Percentiles rank a stretch among this genome's conserved stretches.
These are phyloP conservation scores for Mus minutoides DNA, from an alignment of 2,797 vertebrate species.

Conservation along the genomic window DNA sequence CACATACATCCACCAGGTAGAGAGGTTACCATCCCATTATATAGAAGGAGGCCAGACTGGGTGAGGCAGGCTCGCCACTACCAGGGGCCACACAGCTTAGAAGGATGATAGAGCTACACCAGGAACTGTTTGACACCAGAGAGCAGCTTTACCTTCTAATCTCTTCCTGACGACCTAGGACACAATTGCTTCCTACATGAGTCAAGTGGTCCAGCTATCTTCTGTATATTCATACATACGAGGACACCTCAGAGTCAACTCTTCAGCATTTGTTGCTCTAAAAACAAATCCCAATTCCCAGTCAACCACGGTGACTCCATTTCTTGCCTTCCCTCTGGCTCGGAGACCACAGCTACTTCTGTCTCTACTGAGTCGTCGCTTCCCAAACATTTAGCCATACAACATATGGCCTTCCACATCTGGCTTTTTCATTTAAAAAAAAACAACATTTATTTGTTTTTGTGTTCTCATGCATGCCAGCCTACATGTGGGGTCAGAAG, in stretches of 20 bases:
- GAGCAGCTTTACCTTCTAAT: neutral
- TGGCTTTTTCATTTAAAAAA: neutral
- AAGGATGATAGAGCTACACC: neutral
- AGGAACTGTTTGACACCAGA: neutral
- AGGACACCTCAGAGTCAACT: neutral
- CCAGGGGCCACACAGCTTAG: neutral
- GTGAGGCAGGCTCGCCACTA: neutral
- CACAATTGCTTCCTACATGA: neutral
- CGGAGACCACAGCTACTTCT: neutral
- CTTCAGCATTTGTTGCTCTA: neutral
- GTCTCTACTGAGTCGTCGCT: neutral
- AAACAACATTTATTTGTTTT: neutral
- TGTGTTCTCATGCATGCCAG: neutral
- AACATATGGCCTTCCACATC: neutral
- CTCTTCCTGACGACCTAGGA: neutral
- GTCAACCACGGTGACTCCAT: neutral
- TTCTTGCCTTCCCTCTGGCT: neutral
- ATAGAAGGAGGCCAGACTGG: neutral
- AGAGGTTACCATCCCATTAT: neutral
- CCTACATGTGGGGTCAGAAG: too few species aligned
- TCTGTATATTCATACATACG: neutral
- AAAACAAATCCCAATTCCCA: neutral
- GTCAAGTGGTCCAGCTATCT: neutral
- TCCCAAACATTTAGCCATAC: neutral
- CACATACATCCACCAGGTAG: accelerated